These are phyloP conservation scores for Cyrtodaria siliqua DNA, from an alignment of 2,888 invertebrate species.

Conservation along the genomic window DNA sequence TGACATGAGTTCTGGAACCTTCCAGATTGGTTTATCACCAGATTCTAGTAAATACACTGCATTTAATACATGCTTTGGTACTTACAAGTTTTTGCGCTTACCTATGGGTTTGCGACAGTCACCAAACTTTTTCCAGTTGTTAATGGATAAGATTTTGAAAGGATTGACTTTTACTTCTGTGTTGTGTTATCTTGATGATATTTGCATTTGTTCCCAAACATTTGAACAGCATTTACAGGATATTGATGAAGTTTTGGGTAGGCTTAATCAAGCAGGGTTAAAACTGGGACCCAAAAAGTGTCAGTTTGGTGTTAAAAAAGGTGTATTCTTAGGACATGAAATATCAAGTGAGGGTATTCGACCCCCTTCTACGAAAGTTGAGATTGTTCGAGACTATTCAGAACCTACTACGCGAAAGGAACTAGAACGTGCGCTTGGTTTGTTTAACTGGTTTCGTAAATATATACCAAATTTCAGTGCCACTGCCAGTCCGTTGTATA, in stretches of 20 bases:
- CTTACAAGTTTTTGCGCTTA: conserved; percentile 51
- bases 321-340: conserved; percentile 55
- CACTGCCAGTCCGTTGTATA: conserved; percentile 24
- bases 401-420: conserved; percentile 44
- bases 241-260: conserved; percentile 35
- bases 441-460: conserved; percentile 62
- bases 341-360: conserved; percentile 41
- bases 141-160: conserved; percentile 57
- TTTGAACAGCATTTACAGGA: conserved; percentile 45
- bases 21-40: conserved; percentile 39
- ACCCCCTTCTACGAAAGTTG: conserved; percentile 39
- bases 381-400: conserved; percentile 38
- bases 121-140: conserved; percentile 56
- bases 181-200: conserved; percentile 55
- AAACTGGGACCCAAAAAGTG: conserved; percentile 45
- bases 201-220: conserved; percentile 39
- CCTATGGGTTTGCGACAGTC: conserved; percentile 54
- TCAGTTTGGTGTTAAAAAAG: conserved; percentile 13
- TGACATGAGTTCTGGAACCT: conserved; percentile 58
- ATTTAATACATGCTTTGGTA: conserved; percentile 57
- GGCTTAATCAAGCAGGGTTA: conserved; percentile 34
- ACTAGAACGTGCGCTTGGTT: conserved; percentile 47
- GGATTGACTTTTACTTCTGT: conserved; percentile 44
- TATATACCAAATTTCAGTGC: conserved; percentile 45
- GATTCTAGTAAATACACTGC: conserved; percentile 43